Conservation (phyloP, 2,888 invertebrate genomes). For the Phrixothrix hirtus region DNA sequence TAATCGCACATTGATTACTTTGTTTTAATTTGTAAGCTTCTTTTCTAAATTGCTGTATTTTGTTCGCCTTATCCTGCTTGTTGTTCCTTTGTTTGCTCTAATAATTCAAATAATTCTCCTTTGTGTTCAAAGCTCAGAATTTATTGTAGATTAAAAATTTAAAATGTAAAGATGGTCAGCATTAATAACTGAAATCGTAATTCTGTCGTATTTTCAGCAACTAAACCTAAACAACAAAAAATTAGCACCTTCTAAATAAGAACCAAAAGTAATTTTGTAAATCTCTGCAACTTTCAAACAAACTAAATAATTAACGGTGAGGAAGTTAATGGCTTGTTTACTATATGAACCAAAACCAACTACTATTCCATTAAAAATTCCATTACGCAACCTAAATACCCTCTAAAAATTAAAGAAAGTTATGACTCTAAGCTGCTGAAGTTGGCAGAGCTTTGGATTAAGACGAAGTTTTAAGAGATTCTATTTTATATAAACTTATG, state of each 20-base stretch:
- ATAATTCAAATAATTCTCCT: conserved; percentile 20
- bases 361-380: conserved; percentile 29
- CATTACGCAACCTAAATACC: conserved; percentile 21
- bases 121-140: conserved; percentile 11
- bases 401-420: conserved; percentile 24
- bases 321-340: conserved; percentile 8
- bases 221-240: neutral
- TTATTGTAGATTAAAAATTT: conserved; percentile 18
- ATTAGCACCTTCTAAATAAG: neutral
- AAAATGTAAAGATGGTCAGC: conserved; percentile 2
- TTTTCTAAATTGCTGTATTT: conserved; percentile 6
- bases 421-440: conserved; percentile 15
- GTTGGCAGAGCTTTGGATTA: conserved; percentile 18
- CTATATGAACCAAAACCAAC: conserved; percentile 7
- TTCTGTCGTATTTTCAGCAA: neutral
- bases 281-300: neutral
- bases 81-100: conserved; percentile 14
- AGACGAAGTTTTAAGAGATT: conserved; percentile 16
- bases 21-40: conserved; percentile 16
- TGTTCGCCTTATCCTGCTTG: neutral
- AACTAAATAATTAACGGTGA: conserved; percentile 1
- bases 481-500: conserved; percentile 23
- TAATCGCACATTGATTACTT: conserved; percentile 8
- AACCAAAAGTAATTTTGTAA: neutral
- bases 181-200: conserved; percentile 8